Evolutionary conservation across 2,113 vertebrate genomes (phyloP).

Genomic region (Vidua macroura): DNA sequence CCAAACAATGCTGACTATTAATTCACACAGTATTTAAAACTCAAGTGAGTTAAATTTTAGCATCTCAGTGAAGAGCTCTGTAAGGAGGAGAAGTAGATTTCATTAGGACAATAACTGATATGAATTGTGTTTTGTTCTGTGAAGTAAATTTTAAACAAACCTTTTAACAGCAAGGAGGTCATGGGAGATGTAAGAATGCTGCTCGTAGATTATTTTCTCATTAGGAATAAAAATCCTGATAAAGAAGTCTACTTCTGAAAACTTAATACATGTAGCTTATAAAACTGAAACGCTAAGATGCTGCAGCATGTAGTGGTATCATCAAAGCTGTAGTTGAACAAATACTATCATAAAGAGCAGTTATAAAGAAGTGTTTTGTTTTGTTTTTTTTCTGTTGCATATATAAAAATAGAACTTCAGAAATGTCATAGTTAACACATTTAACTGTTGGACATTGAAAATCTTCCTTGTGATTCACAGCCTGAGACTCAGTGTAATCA

Average conservation of each 20-base stretch:
- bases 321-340: constrained; percentile 68
- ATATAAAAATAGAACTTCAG: constrained; percentile 69
- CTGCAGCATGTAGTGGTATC: constrained; percentile 4
- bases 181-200: constrained; percentile 51
- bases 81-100: constrained; percentile 31
- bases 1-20: constrained; percentile 71
- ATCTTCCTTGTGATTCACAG: constrained; percentile 78
- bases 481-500: constrained; percentile 75
- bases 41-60: constrained; percentile 65
- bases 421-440: constrained; percentile 72
- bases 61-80: constrained; percentile 51
- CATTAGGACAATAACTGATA: constrained; percentile 56
- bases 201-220: constrained; percentile 73
- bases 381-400: constrained; percentile 32
- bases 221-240: constrained; percentile 74
- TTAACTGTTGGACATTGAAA: constrained; percentile 71
- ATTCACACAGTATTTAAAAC: constrained; percentile 69
- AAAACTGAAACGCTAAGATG: constrained; percentile 63
- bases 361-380: constrained; percentile 53
- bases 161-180: constrained; percentile 34
- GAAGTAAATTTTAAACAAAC: constrained; percentile 58
- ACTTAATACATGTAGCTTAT: constrained; percentile 43
- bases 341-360: constrained; percentile 54
- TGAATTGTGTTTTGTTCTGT: constrained; percentile 50
- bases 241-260: constrained; percentile 60